Percentiles rank a stretch among this genome's conserved stretches.
These are phyloP conservation scores for Pelodiscus sinensis DNA, from an alignment of 2,113 vertebrate species.

Conservation along the genomic window DNA sequence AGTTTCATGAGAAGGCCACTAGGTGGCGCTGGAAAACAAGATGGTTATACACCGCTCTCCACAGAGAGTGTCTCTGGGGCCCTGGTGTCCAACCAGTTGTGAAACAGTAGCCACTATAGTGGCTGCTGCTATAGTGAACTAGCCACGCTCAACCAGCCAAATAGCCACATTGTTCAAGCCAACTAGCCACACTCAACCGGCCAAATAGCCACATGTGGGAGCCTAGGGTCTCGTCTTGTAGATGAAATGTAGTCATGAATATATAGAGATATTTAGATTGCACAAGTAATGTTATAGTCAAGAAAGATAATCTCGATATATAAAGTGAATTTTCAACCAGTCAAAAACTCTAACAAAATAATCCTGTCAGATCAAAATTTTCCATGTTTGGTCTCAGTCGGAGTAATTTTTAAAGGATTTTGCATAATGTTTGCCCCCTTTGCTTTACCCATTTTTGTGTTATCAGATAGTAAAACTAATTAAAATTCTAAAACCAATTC, in stretches of 20 bases:
- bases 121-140: too few relatives aligned
- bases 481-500: neutral
- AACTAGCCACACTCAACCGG: too few relatives aligned
- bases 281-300: neutral
- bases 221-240: neutral
- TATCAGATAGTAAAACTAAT: neutral
- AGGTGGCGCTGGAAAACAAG: constrained; percentile 31
- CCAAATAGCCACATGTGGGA: too few relatives aligned
- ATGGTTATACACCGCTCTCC: neutral
- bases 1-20: constrained; percentile 3
- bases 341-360: neutral
- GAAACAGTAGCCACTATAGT: too few relatives aligned
- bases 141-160: too few relatives aligned
- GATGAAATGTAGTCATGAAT: neutral
- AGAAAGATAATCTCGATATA: neutral
- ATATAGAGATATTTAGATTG: neutral
- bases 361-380: neutral
- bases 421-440: neutral
- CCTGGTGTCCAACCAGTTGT: too few relatives aligned
- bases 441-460: neutral
- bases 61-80: neutral
- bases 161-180: too few relatives aligned
- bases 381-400: neutral
- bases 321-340: neutral
- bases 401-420: neutral